These are phyloP conservation scores for Thumatha senex DNA, from an alignment of 2,888 invertebrate genomes.

Conservation along the genomic window DNA sequence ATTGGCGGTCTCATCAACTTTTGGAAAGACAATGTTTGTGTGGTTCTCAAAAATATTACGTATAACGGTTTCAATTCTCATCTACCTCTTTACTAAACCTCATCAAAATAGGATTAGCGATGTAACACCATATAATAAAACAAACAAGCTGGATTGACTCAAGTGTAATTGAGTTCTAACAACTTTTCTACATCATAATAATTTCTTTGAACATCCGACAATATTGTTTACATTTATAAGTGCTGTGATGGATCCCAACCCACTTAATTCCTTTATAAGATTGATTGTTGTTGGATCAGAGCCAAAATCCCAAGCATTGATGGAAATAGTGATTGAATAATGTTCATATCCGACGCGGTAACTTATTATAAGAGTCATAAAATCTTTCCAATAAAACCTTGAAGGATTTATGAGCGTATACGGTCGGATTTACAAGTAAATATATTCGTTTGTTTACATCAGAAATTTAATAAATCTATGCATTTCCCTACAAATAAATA, in stretches of 20 bases:
- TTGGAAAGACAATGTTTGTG: no score
- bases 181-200: background rate
- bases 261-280: slow-evolving; percentile 1
- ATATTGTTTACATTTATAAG: background rate
- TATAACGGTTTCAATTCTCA: no score
- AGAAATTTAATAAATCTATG: background rate
- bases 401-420: background rate
- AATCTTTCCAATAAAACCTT: background rate
- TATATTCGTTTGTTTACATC: background rate
- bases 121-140: no score
- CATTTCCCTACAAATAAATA: background rate
- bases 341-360: slow-evolving; percentile 21
- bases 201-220: background rate
- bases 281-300: slow-evolving; percentile 20
- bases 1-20: no score
- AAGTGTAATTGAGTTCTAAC: background rate
- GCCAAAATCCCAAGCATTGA: slow-evolving; percentile 20
- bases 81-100: no score
- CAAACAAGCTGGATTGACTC: background rate
- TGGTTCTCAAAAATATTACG: no score
- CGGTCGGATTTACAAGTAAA: background rate
- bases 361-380: slow-evolving; percentile 17
- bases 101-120: no score
- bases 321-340: slow-evolving; percentile 23
- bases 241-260: background rate